Conservation (phyloP, 2,113 vertebrate genomes). For the Saimiri boliviensis region DNA sequence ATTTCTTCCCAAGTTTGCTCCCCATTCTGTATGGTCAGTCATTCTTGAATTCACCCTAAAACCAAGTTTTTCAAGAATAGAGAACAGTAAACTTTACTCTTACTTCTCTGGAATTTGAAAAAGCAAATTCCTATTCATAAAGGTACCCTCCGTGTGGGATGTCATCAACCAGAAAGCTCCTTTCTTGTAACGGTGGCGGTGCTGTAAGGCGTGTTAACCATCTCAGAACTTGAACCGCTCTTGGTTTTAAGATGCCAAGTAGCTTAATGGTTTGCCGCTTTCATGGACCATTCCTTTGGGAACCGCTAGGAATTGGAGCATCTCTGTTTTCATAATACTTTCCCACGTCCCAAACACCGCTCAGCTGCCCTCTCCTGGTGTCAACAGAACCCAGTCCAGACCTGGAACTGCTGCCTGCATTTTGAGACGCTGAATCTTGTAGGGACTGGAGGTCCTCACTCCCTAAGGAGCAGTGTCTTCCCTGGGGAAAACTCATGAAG, state of each 20-base stretch:
- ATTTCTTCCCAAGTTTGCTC: not conserved
- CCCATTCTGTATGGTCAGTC: not conserved
- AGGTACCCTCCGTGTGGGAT: rapidly evolving
- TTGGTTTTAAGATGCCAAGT: not conserved
- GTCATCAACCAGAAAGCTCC: not conserved
- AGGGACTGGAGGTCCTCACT: not conserved
- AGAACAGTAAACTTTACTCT: not conserved
- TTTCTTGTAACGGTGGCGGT: rapidly evolving
- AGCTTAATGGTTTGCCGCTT: not conserved
- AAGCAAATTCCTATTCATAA: not conserved
- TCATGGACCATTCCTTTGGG: not conserved
- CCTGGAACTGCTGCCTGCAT: not conserved
- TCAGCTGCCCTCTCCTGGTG: not conserved
- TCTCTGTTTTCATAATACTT: not conserved
- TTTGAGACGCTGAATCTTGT: not conserved
- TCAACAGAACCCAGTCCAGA: not conserved
- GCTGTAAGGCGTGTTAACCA: rapidly evolving
- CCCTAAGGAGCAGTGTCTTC: rapidly evolving
- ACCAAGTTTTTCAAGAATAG: not conserved
- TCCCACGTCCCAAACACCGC: not conserved
- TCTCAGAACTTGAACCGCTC: not conserved
- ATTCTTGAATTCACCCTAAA: not conserved
- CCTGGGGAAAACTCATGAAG: not conserved
- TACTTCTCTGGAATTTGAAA: not conserved
- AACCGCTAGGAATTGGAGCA: not conserved